Evolutionary conservation across 2,113 vertebrate species (phyloP), one percentile per base, ranked within the genome.

Genomic region (Lepidiolamprologus cunningtoni): DNA sequence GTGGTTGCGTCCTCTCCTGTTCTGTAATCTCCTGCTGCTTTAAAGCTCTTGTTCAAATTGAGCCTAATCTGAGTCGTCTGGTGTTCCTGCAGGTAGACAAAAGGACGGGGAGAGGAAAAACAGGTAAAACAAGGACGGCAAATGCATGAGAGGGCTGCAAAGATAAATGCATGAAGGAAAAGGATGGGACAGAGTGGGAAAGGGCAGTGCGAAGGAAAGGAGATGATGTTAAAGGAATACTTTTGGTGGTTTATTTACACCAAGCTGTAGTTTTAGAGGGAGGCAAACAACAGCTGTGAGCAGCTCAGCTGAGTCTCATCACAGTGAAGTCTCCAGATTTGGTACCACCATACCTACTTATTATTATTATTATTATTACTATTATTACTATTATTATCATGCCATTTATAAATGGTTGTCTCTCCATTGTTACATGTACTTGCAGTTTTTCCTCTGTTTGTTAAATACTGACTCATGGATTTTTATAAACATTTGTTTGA

Each of bases 11-110:
- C 86, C 83, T 52, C 80, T 50, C 28, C 45, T 82, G 47, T 42
- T 81, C 54, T 84, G 83, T 89, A 84, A 84, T 86, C 80, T 50
- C 58, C 81, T 50, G 84, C 84, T 31, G 79, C 81, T 88, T 83
- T 78, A 73, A 88, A 86, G 86, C 87, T 54, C 45, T 42, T 57
- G 58, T 87, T 88, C 80, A 83, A 80, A 63, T 40, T 1, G 33
- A 87, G 23, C 5, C 33, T 57, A 86, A 86, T 86, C 81, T 9
- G 63, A 66, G 53, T 55, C 42, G 26, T 66, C 45, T 61, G 80
- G 17, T 83, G 54, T 68, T 81, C 47, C 61, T 68, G 89, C 78
- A 83, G 86, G 82, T 50, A 17, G 37, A 79, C n/a, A 6, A 52
- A 35, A 63, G 82, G 17, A 52, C 2, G 4, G 14, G 16, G 26